phyloP scores from a whole-genome alignment of 2,113 vertebrate species.

The Rallus limicola region DNA sequence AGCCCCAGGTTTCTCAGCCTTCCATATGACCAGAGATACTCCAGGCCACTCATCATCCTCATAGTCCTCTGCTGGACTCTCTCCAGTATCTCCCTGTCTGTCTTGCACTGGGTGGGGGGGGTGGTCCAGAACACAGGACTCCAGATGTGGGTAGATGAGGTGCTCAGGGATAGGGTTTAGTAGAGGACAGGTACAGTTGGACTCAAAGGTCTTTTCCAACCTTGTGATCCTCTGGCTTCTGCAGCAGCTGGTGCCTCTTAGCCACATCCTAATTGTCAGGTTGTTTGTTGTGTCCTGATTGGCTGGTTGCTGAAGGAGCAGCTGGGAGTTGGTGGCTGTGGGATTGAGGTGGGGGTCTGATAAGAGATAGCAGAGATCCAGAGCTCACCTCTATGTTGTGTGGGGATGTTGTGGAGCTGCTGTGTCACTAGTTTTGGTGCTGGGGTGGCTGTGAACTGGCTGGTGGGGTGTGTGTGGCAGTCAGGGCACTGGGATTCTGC shows the following conservation, averaged over 20 bases:
- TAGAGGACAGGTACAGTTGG: no score
- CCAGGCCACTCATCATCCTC: no score
- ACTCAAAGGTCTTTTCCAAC: no score
- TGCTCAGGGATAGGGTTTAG: no score
- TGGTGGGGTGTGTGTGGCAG: not conserved
- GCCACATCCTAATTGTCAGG: not conserved
- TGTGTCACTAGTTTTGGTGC: no score
- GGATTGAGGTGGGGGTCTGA: not conserved
- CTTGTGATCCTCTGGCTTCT: not conserved
- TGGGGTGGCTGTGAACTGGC: not conserved
- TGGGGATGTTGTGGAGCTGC: not conserved
- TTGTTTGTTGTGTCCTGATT: not conserved
- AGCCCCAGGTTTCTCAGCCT: no score
- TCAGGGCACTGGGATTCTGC: not conserved
- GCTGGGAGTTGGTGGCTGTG: not conserved
- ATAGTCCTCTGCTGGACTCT: no score
- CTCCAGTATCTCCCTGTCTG: no score
- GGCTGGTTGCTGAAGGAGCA: not conserved
- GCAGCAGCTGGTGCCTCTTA: not conserved
- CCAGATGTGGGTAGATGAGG: no score
- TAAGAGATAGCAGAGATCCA: rapidly evolving
- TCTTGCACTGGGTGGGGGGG: no score
- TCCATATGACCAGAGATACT: no score
- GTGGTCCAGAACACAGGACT: no score
- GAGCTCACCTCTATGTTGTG: rapidly evolving